Conservation (phyloP, 2,113 vertebrate species). For the Sinocyclocheilus grahami region DNA sequence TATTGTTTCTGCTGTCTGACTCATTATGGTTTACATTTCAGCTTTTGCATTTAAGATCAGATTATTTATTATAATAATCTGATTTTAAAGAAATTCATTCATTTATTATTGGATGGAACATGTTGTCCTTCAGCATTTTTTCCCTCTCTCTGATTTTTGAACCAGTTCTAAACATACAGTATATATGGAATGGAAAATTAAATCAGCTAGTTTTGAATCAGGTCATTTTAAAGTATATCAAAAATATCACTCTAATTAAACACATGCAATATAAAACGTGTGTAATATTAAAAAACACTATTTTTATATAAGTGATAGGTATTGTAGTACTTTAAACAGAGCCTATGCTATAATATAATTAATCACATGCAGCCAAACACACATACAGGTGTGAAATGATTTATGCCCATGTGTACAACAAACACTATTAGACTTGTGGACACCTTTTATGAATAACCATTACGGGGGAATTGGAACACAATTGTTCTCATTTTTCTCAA, state of each 20-base stretch:
- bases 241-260: neutral
- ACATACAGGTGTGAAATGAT: slow-evolving; percentile 42
- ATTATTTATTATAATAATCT: too few species aligned
- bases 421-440: slow-evolving; percentile 42
- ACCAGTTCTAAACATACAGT: neutral
- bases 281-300: neutral
- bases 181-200: neutral
- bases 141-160: neutral
- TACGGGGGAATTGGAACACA: neutral
- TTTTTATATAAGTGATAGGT: neutral
- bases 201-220: neutral
- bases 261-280: neutral
- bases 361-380: neutral
- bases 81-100: too few species aligned
- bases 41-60: neutral
- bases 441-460: slow-evolving; percentile 34
- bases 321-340: neutral
- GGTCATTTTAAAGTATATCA: neutral
- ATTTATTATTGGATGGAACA: neutral
- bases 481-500: slow-evolving; percentile 18
- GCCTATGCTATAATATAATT: neutral
- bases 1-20: neutral
- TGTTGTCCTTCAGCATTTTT: neutral
- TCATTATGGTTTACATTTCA: neutral
- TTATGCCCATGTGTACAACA: slow-evolving; percentile 28